These are phyloP conservation scores for Pyrgus malvae DNA, from an alignment of 2,888 invertebrate genomes.

Conservation along the genomic window DNA sequence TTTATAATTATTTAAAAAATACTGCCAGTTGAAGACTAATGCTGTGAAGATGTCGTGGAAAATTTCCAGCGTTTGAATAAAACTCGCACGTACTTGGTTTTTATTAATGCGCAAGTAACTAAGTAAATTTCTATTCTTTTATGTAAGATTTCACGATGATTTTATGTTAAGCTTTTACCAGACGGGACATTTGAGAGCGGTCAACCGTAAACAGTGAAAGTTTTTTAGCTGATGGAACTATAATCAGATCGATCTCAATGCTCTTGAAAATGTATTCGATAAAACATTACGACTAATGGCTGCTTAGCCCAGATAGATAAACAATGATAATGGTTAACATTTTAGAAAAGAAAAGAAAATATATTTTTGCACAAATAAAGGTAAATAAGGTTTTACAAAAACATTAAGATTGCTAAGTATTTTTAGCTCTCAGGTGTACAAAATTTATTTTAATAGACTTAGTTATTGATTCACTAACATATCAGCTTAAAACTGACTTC, in stretches of 20 bases:
- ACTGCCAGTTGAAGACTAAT: no score
- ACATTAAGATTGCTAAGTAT: no score
- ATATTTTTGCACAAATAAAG: no score
- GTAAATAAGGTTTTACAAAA: no score
- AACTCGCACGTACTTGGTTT: neutral
- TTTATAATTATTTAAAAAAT: no score
- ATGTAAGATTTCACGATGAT: constrained; percentile 4
- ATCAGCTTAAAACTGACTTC: no score
- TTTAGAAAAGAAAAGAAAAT: no score
- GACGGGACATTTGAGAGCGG: constrained; percentile 41
- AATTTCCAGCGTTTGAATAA: neutral
- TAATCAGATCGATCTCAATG: constrained; percentile 14
- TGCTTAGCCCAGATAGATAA: neutral
- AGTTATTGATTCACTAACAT: no score
- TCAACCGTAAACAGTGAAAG: constrained; percentile 55
- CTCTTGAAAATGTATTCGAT: constrained; percentile 1
- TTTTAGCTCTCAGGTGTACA: no score
- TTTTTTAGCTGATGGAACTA: constrained; percentile 41
- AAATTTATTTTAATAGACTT: no score
- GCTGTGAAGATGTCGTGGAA: neutral
- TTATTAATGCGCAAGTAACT: neutral
- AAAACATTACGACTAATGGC: neutral
- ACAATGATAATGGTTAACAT: no score
- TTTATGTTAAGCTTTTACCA: constrained; percentile 23
- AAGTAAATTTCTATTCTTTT: neutral